Evolutionary conservation across 2,113 vertebrate genomes (phyloP).

Genomic region (Clarias batrachus): DNA sequence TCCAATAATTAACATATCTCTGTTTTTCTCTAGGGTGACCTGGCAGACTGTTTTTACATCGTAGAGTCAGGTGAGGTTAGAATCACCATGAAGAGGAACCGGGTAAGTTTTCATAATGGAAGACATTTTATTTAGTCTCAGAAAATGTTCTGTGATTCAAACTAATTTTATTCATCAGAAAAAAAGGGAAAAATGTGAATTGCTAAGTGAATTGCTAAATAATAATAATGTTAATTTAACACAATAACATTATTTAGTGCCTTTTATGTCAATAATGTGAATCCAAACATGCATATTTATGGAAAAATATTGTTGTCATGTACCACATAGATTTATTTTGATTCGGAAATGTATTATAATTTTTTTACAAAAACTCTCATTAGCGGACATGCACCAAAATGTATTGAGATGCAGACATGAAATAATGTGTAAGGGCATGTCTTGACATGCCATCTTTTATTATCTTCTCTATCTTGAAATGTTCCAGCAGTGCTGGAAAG

Average conservation of each 20-base stretch:
- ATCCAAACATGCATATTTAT: neutral
- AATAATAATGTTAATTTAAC: neutral
- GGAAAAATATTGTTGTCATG: neutral
- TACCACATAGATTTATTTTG: neutral
- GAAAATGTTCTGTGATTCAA: neutral
- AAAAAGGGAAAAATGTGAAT: neutral
- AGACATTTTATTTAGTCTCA: neutral
- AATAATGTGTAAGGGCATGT: neutral
- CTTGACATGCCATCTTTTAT: neutral
- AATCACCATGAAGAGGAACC: conserved; percentile 94
- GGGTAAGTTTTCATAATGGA: conserved; percentile 73
- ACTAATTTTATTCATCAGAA: neutral
- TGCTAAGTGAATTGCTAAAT: neutral
- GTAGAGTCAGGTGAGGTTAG: conserved; percentile 97
- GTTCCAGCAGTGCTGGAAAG: conserved; percentile 6
- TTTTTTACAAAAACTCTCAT: neutral
- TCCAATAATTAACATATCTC: neutral
- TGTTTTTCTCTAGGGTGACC: conserved; percentile 81
- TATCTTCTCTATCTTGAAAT: neutral
- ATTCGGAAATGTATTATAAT: neutral
- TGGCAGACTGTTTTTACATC: conserved; percentile 95
- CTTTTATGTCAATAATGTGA: neutral
- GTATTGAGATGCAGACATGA: neutral
- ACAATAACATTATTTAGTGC: neutral
- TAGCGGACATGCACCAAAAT: neutral